Evolutionary conservation across 2,888 invertebrate species (phyloP), one percentile per base, ranked within the genome.

Genomic region (Atethmia centrago): DNA sequence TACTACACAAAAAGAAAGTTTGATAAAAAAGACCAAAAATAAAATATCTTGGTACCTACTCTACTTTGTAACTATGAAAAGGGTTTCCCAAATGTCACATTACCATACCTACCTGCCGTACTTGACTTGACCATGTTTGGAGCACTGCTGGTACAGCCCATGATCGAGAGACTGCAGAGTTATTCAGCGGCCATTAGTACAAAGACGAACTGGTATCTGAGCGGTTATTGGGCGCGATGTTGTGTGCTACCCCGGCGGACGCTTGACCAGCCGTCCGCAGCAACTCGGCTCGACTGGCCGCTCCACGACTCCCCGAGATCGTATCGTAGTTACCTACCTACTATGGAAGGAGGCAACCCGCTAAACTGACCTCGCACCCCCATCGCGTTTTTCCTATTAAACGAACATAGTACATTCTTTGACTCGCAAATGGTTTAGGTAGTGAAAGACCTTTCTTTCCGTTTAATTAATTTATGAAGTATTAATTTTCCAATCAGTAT

Each of bases 351-450:
- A 93, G 95, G 95, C 92, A 93, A 92, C 93, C 93, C 92, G 93
- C 94, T 93, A 92, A 92, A 92, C 93, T 95, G 96, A 96, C 96
- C 96, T 96, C 95, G 95, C 95, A 94, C 95, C 96, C 96, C 95
- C 95, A 93, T 95, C 95, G 95, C 95, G 95, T 95, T 96, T 95
- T 95, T 94, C 93, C 93, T 95, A 95, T 95, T 95, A 96, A 94
- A 93, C 92, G 91, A 91, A 93, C 93, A 91, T 90, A 89, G 89
- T 90, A 93, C 90, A 93, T 94, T 93, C 92, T 92, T 93, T 94
- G 92, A 93, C 93, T 93, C 91, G 92, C 93, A 93, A 93, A 91
- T 93, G 82, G 91, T 92, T 92, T 64, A 53, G 64, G 64, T 90
- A 90, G 89, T 88, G 83, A 89, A 89, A 90, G 84, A 88, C 85